A percentile compares a stretch with the other conserved stretches of the same genome.
These are phyloP conservation scores for Vanessa cardui DNA, from an alignment of 2,888 invertebrate genomes.

Conservation along the genomic window DNA sequence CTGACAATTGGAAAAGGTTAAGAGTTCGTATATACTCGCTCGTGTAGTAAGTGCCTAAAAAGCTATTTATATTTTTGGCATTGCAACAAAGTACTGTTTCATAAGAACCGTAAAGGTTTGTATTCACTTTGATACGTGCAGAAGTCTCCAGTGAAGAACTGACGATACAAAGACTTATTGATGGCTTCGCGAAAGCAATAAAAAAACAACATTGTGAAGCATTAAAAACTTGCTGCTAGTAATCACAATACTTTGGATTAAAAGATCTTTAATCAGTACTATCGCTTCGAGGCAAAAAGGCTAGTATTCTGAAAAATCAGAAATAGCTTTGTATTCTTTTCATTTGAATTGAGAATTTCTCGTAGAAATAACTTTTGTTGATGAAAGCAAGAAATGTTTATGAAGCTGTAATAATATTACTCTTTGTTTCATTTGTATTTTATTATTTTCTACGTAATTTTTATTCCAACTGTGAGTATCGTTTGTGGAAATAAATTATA, in stretches of 20 bases:
- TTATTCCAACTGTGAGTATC: neutral
- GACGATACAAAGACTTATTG: neutral
- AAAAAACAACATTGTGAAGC: slow-evolving; percentile 9
- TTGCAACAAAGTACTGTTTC: neutral
- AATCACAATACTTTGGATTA: slow-evolving; percentile 29
- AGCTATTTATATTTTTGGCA: no score
- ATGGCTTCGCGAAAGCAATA: neutral
- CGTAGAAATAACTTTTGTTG: slow-evolving; percentile 20
- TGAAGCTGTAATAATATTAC: neutral
- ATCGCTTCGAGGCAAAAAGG: slow-evolving; percentile 24
- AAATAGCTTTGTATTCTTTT: slow-evolving; percentile 19
- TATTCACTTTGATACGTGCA: slow-evolving; percentile 8
- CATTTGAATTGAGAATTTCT: slow-evolving; percentile 23
- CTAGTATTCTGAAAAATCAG: slow-evolving; percentile 25
- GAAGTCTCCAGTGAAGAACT: neutral
- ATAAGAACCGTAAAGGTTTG: neutral
- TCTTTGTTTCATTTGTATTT: neutral
- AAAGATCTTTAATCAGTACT: slow-evolving; percentile 34
- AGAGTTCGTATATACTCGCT: no score
- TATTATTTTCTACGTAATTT: neutral
- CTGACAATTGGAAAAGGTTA: no score
- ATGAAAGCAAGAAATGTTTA: slow-evolving; percentile 13
- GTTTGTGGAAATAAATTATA: neutral
- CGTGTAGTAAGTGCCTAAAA: no score
- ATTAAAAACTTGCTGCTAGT: slow-evolving; percentile 24